Evolutionary conservation across 1,140 invertebrate species (phyloP).

Genomic region (Leptinotarsa undecemlineata): DNA sequence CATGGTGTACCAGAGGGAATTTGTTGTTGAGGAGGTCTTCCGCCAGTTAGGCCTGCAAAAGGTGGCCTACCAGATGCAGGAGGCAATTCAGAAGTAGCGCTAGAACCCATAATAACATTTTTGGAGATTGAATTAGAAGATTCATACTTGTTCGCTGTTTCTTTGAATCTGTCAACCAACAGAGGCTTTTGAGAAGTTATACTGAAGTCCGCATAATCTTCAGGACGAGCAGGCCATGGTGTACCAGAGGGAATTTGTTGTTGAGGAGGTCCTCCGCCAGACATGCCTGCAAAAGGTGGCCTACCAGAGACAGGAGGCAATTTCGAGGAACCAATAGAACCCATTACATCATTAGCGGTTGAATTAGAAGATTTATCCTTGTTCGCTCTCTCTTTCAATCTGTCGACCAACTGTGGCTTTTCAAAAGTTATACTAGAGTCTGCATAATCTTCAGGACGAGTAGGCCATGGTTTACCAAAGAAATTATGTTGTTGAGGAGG

Average conservation of each 20-base stretch:
- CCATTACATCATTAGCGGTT: neutral
- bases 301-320: neutral
- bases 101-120: too few species aligned
- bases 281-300: slow-evolving; percentile 24
- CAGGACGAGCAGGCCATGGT: slow-evolving; percentile 23
- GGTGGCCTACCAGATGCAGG: too few species aligned
- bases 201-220: too few species aligned
- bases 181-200: too few species aligned
- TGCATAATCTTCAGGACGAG: slow-evolving; percentile 17
- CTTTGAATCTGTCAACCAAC: neutral
- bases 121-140: neutral
- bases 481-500: neutral
- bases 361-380: neutral
- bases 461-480: slow-evolving; percentile 30
- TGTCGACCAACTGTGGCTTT: neutral
- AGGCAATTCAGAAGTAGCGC: too few species aligned
- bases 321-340: too few species aligned
- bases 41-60: too few species aligned
- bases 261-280: neutral
- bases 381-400: too few species aligned
- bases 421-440: neutral
- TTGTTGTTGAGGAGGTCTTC: too few species aligned
- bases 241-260: slow-evolving; percentile 12
- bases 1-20: too few species aligned
- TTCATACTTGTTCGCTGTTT: neutral